These are phyloP conservation scores for Kryptopterus vitreolus DNA, from an alignment of 2,797 vertebrate species.

Conservation along the genomic window DNA sequence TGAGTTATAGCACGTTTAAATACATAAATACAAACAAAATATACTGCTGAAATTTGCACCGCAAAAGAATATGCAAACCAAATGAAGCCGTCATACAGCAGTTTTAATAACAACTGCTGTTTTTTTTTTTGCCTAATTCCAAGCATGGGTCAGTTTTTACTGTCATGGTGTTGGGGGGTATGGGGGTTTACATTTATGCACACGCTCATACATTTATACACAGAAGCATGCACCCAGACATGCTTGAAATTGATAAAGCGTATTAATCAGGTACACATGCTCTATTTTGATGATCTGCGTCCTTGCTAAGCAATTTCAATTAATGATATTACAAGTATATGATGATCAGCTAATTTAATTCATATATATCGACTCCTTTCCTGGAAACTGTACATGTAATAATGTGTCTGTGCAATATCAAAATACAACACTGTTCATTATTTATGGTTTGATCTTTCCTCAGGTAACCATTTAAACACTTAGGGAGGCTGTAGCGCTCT, in stretches of 20 bases:
- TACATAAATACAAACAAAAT: not conserved
- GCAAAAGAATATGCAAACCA: constrained; percentile 34
- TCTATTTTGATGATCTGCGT: constrained; percentile 12
- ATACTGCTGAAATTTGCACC: constrained; percentile 7
- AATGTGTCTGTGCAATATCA: constrained; percentile 65
- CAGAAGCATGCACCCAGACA: constrained; percentile 23
- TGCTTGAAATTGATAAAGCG: constrained; percentile 21
- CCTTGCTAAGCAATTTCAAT: constrained; percentile 20
- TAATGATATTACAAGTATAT: not conserved
- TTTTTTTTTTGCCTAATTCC: constrained; percentile 26
- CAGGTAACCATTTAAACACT: constrained; percentile 35
- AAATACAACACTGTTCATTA: constrained; percentile 58
- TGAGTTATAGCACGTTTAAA: constrained; percentile 40
- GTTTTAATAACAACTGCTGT: constrained; percentile 20
- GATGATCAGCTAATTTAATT: constrained; percentile 13
- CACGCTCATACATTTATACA: constrained; percentile 13
- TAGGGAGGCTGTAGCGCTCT: too few relatives aligned
- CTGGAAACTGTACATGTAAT: constrained; percentile 50
- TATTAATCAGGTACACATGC: constrained; percentile 36
- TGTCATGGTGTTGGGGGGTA: not conserved
- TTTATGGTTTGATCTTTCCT: constrained; percentile 12
- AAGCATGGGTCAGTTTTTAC: constrained; percentile 38
- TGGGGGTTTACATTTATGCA: constrained; percentile 15
- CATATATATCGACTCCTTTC: constrained; percentile 44
- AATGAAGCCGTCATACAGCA: constrained; percentile 28